Evolutionary conservation across 2,113 vertebrate species (phyloP).

Genomic region (Amblyopsis rosae): DNA sequence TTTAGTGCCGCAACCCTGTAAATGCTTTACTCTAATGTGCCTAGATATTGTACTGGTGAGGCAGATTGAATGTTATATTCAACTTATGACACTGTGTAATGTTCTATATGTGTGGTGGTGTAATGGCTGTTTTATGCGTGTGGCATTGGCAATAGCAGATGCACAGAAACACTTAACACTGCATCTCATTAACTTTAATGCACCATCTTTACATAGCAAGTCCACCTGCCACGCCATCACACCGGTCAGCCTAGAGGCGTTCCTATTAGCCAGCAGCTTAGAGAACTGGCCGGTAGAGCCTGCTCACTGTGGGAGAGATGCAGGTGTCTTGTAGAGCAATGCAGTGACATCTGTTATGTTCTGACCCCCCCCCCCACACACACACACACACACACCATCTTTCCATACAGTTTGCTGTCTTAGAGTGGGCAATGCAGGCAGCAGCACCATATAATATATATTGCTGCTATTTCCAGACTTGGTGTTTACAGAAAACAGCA

Average conservation of each 20-base stretch:
- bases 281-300: not conserved
- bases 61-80: not conserved
- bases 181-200: slow-evolving; percentile 14
- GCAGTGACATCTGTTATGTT: no score
- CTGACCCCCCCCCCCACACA: no score
- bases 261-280: slow-evolving; percentile 40
- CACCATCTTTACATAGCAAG: slow-evolving; percentile 21
- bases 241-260: slow-evolving; percentile 15
- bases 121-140: not conserved
- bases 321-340: not conserved
- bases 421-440: no score
- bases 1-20: no score
- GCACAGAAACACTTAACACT: not conserved
- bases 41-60: no score
- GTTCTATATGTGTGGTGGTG: not conserved
- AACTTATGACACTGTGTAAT: not conserved
- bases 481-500: no score
- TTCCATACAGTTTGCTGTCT: no score
- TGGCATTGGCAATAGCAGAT: slow-evolving; percentile 15
- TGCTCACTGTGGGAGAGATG: slow-evolving; percentile 20
- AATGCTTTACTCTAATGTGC: no score
- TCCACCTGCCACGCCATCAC: not conserved
- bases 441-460: no score
- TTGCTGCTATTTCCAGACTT: no score
- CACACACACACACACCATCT: no score